Evolutionary conservation across 2,797 vertebrate species (phyloP).

Genomic region (Gallinago stenura): DNA sequence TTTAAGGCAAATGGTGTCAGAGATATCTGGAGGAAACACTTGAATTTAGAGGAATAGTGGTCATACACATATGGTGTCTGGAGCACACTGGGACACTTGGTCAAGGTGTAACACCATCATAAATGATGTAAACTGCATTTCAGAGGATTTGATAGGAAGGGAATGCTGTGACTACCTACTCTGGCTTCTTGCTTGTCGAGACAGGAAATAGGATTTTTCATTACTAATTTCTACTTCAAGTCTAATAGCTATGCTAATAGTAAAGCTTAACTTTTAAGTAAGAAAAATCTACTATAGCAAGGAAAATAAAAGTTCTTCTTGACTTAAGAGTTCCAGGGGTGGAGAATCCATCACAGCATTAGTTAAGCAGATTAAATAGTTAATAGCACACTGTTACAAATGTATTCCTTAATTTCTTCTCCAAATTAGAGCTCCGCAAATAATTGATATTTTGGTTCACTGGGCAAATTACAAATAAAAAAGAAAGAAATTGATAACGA

Average conservation of each 20-base stretch:
- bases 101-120: not conserved
- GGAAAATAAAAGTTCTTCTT: not conserved
- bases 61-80: not conserved
- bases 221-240: not conserved
- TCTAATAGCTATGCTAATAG: not conserved
- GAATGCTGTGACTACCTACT: not conserved
- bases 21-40: not conserved
- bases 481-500: constrained; percentile 14
- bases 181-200: not conserved
- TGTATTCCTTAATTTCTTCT: constrained; percentile 15
- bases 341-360: not conserved
- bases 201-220: not conserved
- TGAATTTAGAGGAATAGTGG: not conserved
- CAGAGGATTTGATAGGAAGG: not conserved
- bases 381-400: not conserved
- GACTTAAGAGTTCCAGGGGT: not conserved
- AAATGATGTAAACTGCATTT: not conserved
- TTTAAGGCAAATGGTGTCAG: not conserved
- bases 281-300: not conserved
- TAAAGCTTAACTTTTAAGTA: not conserved
- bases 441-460: constrained; percentile 42
- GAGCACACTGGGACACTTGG: not conserved
- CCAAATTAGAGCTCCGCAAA: constrained; percentile 27
- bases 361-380: constrained; percentile 36
- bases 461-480: constrained; percentile 49